phyloP scores from a whole-genome alignment of 2,113 vertebrate species.

The Lanius collurio region DNA sequence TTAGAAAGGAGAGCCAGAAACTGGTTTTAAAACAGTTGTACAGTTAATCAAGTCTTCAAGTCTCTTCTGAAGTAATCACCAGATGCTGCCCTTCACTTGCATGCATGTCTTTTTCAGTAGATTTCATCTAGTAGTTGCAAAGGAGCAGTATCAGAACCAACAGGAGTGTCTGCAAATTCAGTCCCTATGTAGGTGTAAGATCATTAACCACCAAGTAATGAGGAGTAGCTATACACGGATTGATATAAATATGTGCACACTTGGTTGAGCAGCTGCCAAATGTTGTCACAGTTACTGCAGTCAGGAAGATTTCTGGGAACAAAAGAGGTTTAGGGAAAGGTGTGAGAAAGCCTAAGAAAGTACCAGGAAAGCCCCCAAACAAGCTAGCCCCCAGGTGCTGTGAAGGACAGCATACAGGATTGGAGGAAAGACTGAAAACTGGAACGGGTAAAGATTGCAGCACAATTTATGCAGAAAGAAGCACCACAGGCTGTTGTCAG shows the following conservation, averaged over 20 bases:
- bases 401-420: accelerated
- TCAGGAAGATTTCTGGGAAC: neutral
- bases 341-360: neutral
- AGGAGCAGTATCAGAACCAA: neutral
- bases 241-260: neutral
- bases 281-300: neutral
- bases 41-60: neutral
- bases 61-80: neutral
- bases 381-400: neutral
- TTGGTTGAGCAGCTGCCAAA: neutral
- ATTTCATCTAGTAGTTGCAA: neutral
- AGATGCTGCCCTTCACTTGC: neutral
- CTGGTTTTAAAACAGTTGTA: neutral
- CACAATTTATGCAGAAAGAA: neutral
- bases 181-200: neutral
- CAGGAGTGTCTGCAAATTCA: neutral
- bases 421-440: neutral
- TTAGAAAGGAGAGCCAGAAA: neutral
- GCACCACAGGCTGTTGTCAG: neutral
- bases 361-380: neutral
- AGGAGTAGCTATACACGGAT: neutral
- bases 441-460: neutral
- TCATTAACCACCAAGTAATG: neutral
- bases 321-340: neutral
- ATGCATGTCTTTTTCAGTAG: neutral